phyloP scores from a whole-genome alignment of 2,888 invertebrate species.

The Trissolcus brochymenae region DNA sequence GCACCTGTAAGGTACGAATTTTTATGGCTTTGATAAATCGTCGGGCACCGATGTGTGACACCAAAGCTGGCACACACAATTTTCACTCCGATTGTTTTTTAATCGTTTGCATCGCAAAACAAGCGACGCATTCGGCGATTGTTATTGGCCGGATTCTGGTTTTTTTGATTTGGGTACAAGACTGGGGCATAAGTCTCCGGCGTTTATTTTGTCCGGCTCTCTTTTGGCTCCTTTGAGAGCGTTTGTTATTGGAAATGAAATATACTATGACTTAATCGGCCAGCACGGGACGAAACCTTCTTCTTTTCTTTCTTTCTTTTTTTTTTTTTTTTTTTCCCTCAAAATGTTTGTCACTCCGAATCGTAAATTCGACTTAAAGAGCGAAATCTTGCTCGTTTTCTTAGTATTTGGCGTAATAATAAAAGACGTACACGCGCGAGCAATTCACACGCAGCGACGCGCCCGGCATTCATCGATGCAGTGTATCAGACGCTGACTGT shows the following conservation, averaged over 20 bases:
- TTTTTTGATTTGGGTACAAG: slow-evolving; percentile 11
- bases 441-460: slow-evolving; percentile 2
- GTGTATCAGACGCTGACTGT: slow-evolving; percentile 34
- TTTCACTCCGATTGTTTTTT: slow-evolving; percentile 24
- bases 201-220: too few species aligned
- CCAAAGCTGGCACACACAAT: slow-evolving; percentile 4
- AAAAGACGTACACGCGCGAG: slow-evolving; percentile 26
- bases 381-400: slow-evolving; percentile 36
- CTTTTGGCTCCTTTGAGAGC: slow-evolving; percentile 4
- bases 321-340: slow-evolving; percentile 24
- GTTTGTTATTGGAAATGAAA: slow-evolving; percentile 26
- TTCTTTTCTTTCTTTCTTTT: too few species aligned
- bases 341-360: slow-evolving; percentile 15
- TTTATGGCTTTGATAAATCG: slow-evolving; percentile 29
- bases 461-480: slow-evolving; percentile 20
- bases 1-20: slow-evolving; percentile 21
- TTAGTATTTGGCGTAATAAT: slow-evolving; percentile 37
- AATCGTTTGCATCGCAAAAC: slow-evolving; percentile 10
- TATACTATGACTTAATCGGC: slow-evolving; percentile 46
- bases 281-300: slow-evolving; percentile 6
- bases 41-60: slow-evolving; percentile 14
- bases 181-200: neutral
- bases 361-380: slow-evolving; percentile 44
- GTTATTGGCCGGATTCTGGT: slow-evolving; percentile 26
- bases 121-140: slow-evolving; percentile 13